Conservation (phyloP, 2,797 vertebrate species). For the Epinephelus awoara region DNA sequence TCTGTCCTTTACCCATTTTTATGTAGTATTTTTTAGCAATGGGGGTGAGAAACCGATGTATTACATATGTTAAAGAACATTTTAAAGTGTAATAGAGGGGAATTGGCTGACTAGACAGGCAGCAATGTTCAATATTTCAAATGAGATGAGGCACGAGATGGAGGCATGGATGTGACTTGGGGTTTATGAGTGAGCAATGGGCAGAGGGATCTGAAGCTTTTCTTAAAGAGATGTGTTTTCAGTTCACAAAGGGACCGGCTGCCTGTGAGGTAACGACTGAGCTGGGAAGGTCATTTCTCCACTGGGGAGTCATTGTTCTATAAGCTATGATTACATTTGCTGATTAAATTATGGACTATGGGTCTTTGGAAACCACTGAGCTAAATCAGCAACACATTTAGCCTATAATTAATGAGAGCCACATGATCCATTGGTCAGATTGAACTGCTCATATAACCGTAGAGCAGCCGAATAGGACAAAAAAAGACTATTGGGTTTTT, state of each 20-base stretch:
- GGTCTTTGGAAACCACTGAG: conserved; percentile 56
- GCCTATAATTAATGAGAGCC: conserved; percentile 48
- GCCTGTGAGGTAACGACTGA: conserved; percentile 41
- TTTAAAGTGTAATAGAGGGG: background rate
- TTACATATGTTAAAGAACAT: background rate
- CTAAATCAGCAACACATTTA: conserved; percentile 57
- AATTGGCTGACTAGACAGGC: background rate
- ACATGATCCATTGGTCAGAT: conserved; percentile 42
- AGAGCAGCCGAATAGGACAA: background rate
- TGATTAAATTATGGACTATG: conserved; percentile 65
- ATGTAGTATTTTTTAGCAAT: background rate
- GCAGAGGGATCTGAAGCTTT: conserved; percentile 7
- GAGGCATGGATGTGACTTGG: background rate
- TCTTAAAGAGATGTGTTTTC: conserved; percentile 32
- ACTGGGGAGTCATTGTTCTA: conserved; percentile 59
- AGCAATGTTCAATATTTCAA: conserved; percentile 13
- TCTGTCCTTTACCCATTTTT: background rate
- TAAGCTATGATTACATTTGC: conserved; percentile 57
- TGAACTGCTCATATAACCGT: conserved; percentile 12
- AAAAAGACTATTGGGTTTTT: background rate
- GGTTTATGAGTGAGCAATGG: conserved; percentile 20
- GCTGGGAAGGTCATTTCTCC: conserved; percentile 55
- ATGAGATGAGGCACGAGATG: conserved; percentile 17
- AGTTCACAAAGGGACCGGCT: conserved; percentile 21
- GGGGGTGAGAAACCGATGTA: background rate